Conservation (phyloP, 2,888 invertebrate species). For the Ctenicera cuprea region DNA sequence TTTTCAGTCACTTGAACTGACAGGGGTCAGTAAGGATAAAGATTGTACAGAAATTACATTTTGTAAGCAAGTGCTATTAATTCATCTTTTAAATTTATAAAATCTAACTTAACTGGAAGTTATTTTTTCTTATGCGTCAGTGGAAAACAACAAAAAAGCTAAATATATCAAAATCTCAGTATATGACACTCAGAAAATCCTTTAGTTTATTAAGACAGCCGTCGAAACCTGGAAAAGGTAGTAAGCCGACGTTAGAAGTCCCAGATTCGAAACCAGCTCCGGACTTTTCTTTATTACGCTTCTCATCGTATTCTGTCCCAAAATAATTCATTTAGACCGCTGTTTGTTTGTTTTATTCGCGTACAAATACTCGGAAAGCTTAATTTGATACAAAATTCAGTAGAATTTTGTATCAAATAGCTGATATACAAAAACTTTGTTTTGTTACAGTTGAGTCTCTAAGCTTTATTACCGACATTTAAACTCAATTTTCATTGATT, state of each 20-base stretch:
- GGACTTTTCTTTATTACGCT: slow-evolving; percentile 8
- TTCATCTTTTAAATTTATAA: no score
- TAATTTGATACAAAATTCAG: slow-evolving; percentile 19
- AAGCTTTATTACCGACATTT: neutral
- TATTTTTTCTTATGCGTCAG: neutral
- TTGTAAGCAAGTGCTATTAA: no score
- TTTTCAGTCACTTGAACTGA: no score
- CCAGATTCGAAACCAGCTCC: slow-evolving; percentile 4
- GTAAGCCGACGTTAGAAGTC: neutral
- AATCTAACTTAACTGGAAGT: no score
- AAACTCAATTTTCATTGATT: no score
- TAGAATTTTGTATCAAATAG: slow-evolving; percentile 5
- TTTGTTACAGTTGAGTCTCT: slow-evolving; percentile 3
- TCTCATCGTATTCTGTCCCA: slow-evolving; percentile 1
- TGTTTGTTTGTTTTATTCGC: slow-evolving; percentile 14
- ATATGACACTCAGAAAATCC: neutral
- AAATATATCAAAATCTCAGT: neutral
- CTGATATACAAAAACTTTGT: neutral
- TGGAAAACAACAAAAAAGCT: neutral
- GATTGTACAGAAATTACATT: no score
- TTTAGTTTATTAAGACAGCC: slow-evolving; percentile 2
- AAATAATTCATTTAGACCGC: slow-evolving; percentile 21
- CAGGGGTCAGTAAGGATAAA: no score
- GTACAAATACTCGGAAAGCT: neutral
- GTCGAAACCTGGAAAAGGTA: slow-evolving; percentile 1